Conservation (phyloP, 2,888 invertebrate species). For the Rhyacophila evoluta region DNA sequence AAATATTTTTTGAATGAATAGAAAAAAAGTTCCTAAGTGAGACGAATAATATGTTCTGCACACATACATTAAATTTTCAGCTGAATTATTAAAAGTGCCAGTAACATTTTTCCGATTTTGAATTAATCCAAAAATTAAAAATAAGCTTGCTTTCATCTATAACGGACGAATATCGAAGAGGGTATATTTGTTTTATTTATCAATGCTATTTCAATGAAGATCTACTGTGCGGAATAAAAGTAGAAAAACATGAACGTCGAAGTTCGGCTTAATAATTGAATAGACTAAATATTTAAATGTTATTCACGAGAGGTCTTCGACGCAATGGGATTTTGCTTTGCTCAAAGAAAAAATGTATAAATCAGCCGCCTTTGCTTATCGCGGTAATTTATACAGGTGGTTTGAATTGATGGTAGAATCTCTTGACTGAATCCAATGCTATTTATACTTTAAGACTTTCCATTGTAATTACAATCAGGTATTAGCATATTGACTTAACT, state of each 20-base stretch:
- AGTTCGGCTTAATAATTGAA: conserved; percentile 3
- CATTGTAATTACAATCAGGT: too few relatives aligned
- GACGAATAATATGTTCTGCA: too few relatives aligned
- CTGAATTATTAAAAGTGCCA: too few relatives aligned
- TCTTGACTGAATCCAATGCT: neutral
- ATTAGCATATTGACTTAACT: too few relatives aligned
- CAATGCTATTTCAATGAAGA: conserved; percentile 13
- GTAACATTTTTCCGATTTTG: too few relatives aligned
- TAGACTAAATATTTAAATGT: conserved; percentile 4
- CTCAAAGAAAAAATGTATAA: neutral
- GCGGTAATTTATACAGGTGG: conserved; percentile 12
- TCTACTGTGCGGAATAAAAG: neutral
- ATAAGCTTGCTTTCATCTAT: neutral
- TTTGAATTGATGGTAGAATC: neutral
- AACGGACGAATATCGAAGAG: neutral
- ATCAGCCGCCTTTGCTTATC: neutral
- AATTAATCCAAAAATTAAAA: neutral
- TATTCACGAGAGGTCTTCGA: conserved; percentile 16
- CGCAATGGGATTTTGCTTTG: neutral
- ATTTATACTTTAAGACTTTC: too few relatives aligned
- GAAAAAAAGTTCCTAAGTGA: too few relatives aligned
- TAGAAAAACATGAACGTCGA: conserved; percentile 6
- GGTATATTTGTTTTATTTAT: conserved; percentile 8
- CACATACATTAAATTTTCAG: too few relatives aligned
- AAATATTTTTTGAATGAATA: too few relatives aligned